Percentiles rank a stretch among this genome's conserved stretches.
These are phyloP conservation scores for Ganaspis sp. DNA, from an alignment of 1,140 invertebrate genomes.

Conservation along the genomic window DNA sequence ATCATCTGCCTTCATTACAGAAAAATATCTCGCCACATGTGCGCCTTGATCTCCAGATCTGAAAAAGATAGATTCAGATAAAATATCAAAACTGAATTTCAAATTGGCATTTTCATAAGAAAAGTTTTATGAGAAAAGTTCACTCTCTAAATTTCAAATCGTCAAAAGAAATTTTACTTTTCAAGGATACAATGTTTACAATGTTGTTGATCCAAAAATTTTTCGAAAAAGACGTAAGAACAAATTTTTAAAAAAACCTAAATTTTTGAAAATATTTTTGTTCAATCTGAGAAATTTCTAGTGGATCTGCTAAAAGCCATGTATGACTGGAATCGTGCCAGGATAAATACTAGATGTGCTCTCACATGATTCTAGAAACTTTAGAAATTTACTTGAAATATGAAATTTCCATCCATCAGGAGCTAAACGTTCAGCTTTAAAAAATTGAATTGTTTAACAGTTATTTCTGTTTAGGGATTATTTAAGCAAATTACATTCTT, in stretches of 20 bases:
- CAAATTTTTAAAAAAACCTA: too few species aligned
- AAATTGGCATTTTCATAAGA: neutral
- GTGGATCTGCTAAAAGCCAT: neutral
- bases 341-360: slow-evolving; percentile 2
- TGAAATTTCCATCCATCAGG: neutral
- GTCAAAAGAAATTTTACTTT: neutral
- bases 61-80: slow-evolving; percentile 16
- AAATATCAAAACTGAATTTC: slow-evolving; percentile 1
- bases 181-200: too few species aligned
- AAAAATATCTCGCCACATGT: neutral
- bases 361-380: neutral
- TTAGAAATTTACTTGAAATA: slow-evolving; percentile 5
- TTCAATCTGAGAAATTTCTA: neutral
- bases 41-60: neutral
- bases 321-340: slow-evolving; percentile 3
- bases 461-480: too few species aligned
- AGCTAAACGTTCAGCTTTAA: neutral
- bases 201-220: too few species aligned
- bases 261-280: neutral
- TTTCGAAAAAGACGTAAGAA: too few species aligned
- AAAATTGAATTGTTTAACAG: neutral
- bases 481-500: too few species aligned
- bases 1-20: neutral
- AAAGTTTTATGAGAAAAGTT: neutral
- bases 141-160: neutral